These are phyloP conservation scores for Euzophera pinguis DNA, from an alignment of 2,888 invertebrate species.

Conservation along the genomic window DNA sequence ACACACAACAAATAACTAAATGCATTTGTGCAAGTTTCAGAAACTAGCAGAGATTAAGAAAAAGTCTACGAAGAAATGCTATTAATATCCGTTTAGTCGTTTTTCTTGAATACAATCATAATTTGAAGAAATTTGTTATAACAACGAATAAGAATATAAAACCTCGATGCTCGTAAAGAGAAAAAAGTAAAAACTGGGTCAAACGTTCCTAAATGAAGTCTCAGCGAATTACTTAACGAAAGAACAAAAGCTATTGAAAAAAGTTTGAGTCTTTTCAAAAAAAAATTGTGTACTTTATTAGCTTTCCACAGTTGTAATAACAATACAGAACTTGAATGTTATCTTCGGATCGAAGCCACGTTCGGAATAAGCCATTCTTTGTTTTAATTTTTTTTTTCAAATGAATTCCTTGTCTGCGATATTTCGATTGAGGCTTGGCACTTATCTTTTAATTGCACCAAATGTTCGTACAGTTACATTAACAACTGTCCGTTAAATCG, in stretches of 20 bases:
- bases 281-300: constrained; percentile 3
- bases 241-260: constrained; percentile 1
- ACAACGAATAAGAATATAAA: too few species aligned
- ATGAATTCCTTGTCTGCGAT: background rate
- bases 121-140: too few species aligned
- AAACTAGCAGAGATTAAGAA: too few species aligned
- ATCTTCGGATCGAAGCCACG: constrained; percentile 1
- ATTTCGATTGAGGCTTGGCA: constrained; percentile 24
- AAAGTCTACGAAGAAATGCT: too few species aligned
- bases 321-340: constrained; percentile 4
- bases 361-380: background rate
- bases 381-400: constrained; percentile 1
- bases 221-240: background rate
- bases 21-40: too few species aligned
- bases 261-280: constrained; percentile 1
- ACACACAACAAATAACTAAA: too few species aligned
- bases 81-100: too few species aligned
- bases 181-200: background rate
- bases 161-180: too few species aligned
- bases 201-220: constrained; percentile 9
- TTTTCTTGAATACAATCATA: too few species aligned
- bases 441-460: constrained; percentile 49
- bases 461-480: constrained; percentile 42
- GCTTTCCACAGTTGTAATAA: background rate
- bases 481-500: constrained; percentile 32